A percentile compares a stretch with the other conserved stretches of the same genome.
Conservation (phyloP, 2,888 invertebrate genomes). For the Thereva nobilitata region DNA sequence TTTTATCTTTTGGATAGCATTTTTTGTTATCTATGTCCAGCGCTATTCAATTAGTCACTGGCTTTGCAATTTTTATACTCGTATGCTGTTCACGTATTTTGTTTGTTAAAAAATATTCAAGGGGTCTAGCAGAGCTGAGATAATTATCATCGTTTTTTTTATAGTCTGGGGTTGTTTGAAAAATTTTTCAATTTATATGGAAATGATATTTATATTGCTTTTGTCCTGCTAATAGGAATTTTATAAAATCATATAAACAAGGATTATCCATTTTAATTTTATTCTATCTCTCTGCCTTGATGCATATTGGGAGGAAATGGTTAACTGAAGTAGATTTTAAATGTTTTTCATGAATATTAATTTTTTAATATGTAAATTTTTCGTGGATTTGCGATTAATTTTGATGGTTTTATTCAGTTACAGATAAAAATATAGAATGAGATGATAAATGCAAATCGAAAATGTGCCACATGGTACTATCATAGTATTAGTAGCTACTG, state of each 20-base stretch:
- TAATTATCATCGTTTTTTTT: slow-evolving; percentile 10
- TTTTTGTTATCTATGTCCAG: too few species aligned
- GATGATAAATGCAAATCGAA: too few species aligned
- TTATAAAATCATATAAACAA: too few species aligned
- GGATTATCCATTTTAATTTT: too few species aligned
- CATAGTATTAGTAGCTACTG: too few species aligned
- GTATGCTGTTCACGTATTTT: slow-evolving; percentile 1
- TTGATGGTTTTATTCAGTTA: neutral
- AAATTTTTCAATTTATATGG: slow-evolving; percentile 26
- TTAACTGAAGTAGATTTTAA: too few species aligned
- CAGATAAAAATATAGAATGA: too few species aligned
- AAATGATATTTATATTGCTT: slow-evolving; percentile 15
- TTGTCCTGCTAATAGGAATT: neutral
- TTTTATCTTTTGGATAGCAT: too few species aligned
- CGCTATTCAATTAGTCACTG: slow-evolving; percentile 19
- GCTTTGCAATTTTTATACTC: slow-evolving; percentile 8
- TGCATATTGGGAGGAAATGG: too few species aligned
- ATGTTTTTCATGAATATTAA: neutral
- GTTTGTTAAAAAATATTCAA: too few species aligned
- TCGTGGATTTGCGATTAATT: slow-evolving; percentile 32
- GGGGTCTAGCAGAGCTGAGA: neutral
- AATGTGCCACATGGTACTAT: too few species aligned
- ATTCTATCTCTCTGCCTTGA: too few species aligned
- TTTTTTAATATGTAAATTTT: slow-evolving; percentile 24
- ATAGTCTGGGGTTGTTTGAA: neutral